A percentile compares a stretch with the other conserved stretches of the same genome.
Conservation (phyloP, 2,888 invertebrate species). For the Rutpela maculata region DNA sequence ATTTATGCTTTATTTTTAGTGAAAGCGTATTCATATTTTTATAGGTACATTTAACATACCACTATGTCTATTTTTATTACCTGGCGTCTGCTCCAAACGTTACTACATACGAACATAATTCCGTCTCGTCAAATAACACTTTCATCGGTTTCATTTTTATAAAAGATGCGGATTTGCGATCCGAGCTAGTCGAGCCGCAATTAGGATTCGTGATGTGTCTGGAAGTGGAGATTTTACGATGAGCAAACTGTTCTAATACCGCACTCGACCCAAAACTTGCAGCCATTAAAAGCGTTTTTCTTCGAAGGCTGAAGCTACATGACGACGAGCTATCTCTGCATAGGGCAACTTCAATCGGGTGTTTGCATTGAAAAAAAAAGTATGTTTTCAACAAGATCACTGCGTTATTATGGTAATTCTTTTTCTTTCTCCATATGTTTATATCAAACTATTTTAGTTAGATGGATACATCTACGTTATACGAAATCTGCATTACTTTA, state of each 20-base stretch:
- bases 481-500: no score
- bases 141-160: conserved; percentile 4
- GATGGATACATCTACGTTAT: no score
- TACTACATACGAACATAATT: background rate
- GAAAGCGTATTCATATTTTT: no score
- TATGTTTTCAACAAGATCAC: no score
- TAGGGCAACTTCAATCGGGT: background rate
- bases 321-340: background rate
- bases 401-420: no score
- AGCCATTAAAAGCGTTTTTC: background rate
- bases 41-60: background rate
- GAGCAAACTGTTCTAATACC: background rate
- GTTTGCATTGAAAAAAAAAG: no score
- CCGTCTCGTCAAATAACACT: background rate
- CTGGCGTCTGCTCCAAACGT: background rate
- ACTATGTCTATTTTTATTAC: background rate
- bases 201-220: background rate
- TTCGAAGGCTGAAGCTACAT: background rate
- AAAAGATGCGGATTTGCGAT: background rate
- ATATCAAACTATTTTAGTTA: no score
- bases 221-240: background rate
- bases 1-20: no score
- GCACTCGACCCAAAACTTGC: background rate
- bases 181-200: background rate
- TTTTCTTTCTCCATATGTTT: no score